These are phyloP conservation scores for Pararge aegeria DNA, from an alignment of 1,140 invertebrate species.

Conservation along the genomic window DNA sequence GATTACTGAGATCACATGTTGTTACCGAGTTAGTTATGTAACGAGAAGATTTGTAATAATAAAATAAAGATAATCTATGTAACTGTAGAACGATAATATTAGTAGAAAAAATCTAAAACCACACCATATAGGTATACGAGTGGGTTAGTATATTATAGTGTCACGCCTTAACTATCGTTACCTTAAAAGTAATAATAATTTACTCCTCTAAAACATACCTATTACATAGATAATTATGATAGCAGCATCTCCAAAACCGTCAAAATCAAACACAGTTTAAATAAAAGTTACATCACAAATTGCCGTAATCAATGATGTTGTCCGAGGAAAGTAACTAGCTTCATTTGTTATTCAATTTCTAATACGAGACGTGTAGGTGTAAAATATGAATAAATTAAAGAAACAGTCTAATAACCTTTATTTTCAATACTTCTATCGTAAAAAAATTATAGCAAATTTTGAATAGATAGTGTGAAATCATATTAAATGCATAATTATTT, in stretches of 20 bases:
- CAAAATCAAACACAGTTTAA: neutral
- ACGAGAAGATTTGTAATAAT: too few species aligned
- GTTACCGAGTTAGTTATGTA: too few species aligned
- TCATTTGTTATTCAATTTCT: constrained; percentile 21
- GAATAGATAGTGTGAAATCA: constrained; percentile 21
- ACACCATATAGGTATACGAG: too few species aligned
- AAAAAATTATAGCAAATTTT: constrained; percentile 18
- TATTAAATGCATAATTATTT: constrained; percentile 21
- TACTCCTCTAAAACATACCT: too few species aligned
- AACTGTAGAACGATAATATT: too few species aligned
- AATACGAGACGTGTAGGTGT: constrained; percentile 18
- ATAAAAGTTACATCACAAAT: neutral
- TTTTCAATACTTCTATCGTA: constrained; percentile 18
- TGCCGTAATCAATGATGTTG: constrained; percentile 1
- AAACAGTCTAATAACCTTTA: constrained; percentile 20
- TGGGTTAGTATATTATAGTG: too few species aligned
- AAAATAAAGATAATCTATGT: too few species aligned
- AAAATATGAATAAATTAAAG: constrained; percentile 25
- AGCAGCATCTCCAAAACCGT: neutral
- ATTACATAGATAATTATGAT: too few species aligned
- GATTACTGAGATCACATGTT: too few species aligned
- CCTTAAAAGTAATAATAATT: too few species aligned
- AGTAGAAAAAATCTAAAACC: too few species aligned
- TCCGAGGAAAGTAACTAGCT: neutral
- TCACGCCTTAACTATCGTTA: too few species aligned